Evolutionary conservation across 2,113 vertebrate species (phyloP).

Genomic region (Callionymus lyra): DNA sequence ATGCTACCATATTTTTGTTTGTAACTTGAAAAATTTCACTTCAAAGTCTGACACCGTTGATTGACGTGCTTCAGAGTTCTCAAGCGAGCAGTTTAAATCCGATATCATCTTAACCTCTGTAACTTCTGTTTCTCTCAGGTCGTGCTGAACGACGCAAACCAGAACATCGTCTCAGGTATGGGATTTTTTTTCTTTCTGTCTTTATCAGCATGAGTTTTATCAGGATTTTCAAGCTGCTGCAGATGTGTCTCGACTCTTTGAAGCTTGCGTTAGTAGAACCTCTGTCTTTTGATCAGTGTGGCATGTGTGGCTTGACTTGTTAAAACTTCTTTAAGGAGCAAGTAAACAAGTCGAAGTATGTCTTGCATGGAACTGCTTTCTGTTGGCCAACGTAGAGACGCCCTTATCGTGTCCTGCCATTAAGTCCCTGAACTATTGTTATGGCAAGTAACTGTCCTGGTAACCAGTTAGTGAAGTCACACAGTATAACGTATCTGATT

Average conservation of each 20-base stretch:
- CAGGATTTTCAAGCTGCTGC: background rate
- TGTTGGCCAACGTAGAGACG: too few species aligned
- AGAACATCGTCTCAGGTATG: constrained; percentile 54
- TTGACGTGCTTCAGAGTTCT: too few species aligned
- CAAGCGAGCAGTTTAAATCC: too few species aligned
- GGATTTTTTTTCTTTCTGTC: background rate
- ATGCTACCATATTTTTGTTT: too few species aligned
- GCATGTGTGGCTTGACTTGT: too few species aligned
- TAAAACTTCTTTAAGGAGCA: too few species aligned
- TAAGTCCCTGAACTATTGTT: constrained; percentile 39
- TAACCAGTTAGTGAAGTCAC: constrained; percentile 21
- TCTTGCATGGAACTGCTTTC: constrained; percentile 1
- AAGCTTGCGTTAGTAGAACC: too few species aligned
- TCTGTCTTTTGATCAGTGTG: too few species aligned
- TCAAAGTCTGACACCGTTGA: too few species aligned
- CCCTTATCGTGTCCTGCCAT: constrained; percentile 13
- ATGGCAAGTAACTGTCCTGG: constrained; percentile 27
- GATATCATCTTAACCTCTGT: background rate
- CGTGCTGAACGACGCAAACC: constrained; percentile 49
- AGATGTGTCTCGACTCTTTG: background rate
- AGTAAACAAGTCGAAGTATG: background rate
- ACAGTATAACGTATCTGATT: constrained; percentile 6
- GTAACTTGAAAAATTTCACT: too few species aligned
- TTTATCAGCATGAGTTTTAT: background rate
- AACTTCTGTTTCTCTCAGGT: constrained; percentile 24